These are phyloP conservation scores for Lingula anatina DNA, from an alignment of 2,888 invertebrate genomes.

Conservation along the genomic window DNA sequence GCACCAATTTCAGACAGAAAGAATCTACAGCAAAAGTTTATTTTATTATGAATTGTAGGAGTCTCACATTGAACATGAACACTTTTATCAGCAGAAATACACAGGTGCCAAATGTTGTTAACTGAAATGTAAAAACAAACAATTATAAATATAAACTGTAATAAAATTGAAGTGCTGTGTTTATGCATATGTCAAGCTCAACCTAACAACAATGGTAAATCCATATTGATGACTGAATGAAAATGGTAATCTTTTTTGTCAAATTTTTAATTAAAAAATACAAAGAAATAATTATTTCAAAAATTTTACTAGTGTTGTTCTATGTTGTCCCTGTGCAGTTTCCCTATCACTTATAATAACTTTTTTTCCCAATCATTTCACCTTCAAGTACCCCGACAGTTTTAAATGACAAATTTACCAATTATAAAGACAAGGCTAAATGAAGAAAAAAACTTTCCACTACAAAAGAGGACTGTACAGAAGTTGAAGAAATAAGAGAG, in stretches of 20 bases:
- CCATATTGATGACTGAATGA: too few relatives aligned
- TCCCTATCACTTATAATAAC: too few relatives aligned
- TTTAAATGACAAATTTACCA: constrained; percentile 4
- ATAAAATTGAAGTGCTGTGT: too few relatives aligned
- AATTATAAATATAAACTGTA: too few relatives aligned
- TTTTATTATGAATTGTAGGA: background rate
- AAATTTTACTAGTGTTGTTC: too few relatives aligned
- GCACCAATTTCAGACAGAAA: background rate
- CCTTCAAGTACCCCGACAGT: background rate
- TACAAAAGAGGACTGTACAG: background rate
- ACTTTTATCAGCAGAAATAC: constrained; percentile 82
- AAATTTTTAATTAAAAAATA: too few relatives aligned
- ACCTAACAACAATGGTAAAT: too few relatives aligned
- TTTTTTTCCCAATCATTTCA: too few relatives aligned
- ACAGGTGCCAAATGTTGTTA: constrained; percentile 78
- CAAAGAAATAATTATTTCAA: too few relatives aligned
- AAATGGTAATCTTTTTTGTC: too few relatives aligned
- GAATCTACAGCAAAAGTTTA: background rate
- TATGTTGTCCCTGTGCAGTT: too few relatives aligned
- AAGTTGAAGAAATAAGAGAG: background rate
- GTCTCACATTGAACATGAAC: constrained; percentile 82
- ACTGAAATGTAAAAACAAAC: constrained; percentile 63
- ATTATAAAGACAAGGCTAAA: background rate
- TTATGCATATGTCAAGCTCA: too few relatives aligned
- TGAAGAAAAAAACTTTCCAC: background rate